Evolutionary conservation across 2,797 vertebrate species (phyloP).

Genomic region (Emydoidea blandingii): DNA sequence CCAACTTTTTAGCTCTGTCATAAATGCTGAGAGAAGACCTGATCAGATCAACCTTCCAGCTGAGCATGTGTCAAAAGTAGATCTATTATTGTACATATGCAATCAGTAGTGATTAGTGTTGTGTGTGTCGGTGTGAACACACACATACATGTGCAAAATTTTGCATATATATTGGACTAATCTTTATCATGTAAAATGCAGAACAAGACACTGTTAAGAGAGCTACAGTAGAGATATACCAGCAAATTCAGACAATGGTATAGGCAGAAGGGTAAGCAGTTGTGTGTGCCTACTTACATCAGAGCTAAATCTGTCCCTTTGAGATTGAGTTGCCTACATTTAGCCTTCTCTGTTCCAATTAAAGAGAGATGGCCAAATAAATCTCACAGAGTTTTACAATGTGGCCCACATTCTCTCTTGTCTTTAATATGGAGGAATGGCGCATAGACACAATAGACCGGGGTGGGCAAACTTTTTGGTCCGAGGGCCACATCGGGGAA

Average conservation of each 20-base stretch:
- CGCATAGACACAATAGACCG: not conserved
- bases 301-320: not conserved
- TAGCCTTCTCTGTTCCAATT: not conserved
- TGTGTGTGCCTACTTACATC: not conserved
- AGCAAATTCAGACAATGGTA: not conserved
- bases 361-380: not conserved
- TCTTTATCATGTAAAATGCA: not conserved
- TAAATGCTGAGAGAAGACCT: not conserved
- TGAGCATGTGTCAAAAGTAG: not conserved
- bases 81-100: rapidly evolving
- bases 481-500: too few species aligned
- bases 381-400: not conserved
- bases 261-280: not conserved
- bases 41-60: not conserved
- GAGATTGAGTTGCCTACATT: not conserved
- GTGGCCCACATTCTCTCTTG: not conserved
- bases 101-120: rapidly evolving
- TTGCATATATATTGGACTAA: not conserved
- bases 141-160: not conserved
- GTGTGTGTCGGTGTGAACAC: not conserved
- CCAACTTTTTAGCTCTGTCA: not conserved
- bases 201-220: not conserved
- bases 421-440: not conserved
- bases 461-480: too few species aligned
- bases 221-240: not conserved